Conservation (phyloP, 2,797 vertebrate genomes). For the Neoniphon sammara region DNA sequence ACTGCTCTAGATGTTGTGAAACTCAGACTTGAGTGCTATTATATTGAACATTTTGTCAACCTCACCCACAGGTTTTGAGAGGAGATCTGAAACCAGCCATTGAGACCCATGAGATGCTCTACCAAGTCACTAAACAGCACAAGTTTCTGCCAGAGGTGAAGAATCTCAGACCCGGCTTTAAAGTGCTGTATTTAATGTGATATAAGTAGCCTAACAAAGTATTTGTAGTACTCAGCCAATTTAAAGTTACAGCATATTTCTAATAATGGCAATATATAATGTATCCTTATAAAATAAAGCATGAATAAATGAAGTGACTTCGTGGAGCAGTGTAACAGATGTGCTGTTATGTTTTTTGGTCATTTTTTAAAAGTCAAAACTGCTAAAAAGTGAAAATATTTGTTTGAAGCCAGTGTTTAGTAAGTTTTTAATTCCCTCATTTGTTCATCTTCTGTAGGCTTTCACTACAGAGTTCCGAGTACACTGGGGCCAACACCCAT, state of each 20-base stretch:
- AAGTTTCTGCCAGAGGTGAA: conserved; percentile 88
- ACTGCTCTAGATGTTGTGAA: not conserved
- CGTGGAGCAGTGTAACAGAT: not conserved
- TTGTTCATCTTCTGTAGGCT: conserved; percentile 72
- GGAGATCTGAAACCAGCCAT: conserved; percentile 89
- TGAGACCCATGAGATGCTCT: conserved; percentile 89
- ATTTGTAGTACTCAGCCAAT: not conserved
- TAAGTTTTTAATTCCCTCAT: not conserved
- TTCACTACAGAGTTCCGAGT: conserved; percentile 88
- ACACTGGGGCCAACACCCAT: conserved; percentile 88
- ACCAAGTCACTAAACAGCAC: conserved; percentile 89
- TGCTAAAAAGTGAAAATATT: no score
- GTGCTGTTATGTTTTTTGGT: not conserved
- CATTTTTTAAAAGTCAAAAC: not conserved
- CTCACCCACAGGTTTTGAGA: conserved; percentile 80
- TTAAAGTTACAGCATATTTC: not conserved
- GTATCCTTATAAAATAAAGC: not conserved
- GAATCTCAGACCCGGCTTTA: not conserved
- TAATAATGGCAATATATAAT: not conserved
- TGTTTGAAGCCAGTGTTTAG: no score
- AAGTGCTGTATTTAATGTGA: no score
- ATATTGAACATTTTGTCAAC: conserved; percentile 3
- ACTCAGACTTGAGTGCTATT: not conserved
- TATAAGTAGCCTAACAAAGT: no score
- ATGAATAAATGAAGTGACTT: not conserved